phyloP scores from a whole-genome alignment of 2,113 vertebrate genomes.

The Nycticryphes semicollaris region DNA sequence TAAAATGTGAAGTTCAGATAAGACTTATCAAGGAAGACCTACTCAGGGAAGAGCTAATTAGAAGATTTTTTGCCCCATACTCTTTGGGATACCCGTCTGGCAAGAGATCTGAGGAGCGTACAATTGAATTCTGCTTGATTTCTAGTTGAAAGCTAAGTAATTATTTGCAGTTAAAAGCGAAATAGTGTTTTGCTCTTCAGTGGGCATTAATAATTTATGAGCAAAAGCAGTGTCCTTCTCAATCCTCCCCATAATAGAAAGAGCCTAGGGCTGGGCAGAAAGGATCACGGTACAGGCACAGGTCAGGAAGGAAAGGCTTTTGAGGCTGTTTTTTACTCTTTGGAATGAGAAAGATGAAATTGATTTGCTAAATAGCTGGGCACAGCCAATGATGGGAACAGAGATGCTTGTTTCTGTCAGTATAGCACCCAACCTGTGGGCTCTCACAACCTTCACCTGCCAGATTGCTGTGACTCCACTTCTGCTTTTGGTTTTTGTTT shows the following conservation, averaged over 20 bases:
- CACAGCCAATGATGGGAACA: background rate
- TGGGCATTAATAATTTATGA: background rate
- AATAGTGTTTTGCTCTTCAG: background rate
- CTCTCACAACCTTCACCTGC: background rate
- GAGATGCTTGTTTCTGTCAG: background rate
- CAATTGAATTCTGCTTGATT: background rate
- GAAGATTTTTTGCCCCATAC: background rate
- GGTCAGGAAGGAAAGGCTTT: background rate
- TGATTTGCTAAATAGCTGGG: conserved; percentile 1
- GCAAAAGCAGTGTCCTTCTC: background rate
- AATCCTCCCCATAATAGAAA: background rate
- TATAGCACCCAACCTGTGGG: background rate
- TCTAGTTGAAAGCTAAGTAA: background rate
- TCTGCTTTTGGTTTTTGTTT: background rate
- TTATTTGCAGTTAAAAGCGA: background rate
- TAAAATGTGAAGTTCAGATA: background rate
- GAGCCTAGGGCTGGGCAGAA: background rate
- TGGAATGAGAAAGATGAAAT: background rate
- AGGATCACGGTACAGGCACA: background rate
- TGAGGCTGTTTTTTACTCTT: background rate
- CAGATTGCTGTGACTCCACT: background rate
- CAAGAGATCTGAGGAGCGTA: background rate
- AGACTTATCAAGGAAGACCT: background rate
- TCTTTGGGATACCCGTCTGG: background rate
- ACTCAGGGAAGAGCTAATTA: background rate